Conservation (phyloP, 2,797 vertebrate species). For the Morelia viridis region DNA sequence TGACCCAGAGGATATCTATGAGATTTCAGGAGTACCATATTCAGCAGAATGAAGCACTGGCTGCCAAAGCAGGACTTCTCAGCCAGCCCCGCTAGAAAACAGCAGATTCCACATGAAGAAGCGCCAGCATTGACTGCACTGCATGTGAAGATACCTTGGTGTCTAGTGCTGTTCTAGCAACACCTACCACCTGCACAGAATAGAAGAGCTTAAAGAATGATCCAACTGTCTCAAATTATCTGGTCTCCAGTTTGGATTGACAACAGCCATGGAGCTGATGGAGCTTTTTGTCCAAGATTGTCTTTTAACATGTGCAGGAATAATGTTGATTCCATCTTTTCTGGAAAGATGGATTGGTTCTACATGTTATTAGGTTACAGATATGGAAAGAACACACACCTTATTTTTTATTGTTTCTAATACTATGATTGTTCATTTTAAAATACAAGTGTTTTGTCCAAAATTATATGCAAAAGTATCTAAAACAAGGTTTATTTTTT, state of each 20-base stretch:
- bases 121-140: slow-evolving; percentile 42
- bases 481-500: slow-evolving; percentile 49
- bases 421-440: slow-evolving; percentile 61
- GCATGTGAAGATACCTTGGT: slow-evolving; percentile 16
- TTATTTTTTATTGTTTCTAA: slow-evolving; percentile 60
- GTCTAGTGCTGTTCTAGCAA: slow-evolving; percentile 39
- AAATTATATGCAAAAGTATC: slow-evolving; percentile 57
- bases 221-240: slow-evolving; percentile 43
- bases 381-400: slow-evolving; percentile 55
- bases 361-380: slow-evolving; percentile 49
- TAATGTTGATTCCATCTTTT: slow-evolving; percentile 38
- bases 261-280: slow-evolving; percentile 4
- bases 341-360: slow-evolving; percentile 52
- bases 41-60: slow-evolving; percentile 97
- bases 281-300: slow-evolving; percentile 28
- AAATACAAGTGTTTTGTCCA: slow-evolving; percentile 54
- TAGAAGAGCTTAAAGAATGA: slow-evolving; percentile 46
- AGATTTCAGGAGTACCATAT: slow-evolving; percentile 99
- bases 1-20: slow-evolving; percentile 99
- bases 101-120: background rate
- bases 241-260: slow-evolving; percentile 47
- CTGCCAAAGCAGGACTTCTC: slow-evolving; percentile 93
- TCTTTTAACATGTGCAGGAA: slow-evolving; percentile 36
- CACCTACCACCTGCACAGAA: slow-evolving; percentile 25
- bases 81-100: slow-evolving; percentile 80